Evolutionary conservation across 2,797 vertebrate species (phyloP).

Genomic region (Peromyscus aztecus): DNA sequence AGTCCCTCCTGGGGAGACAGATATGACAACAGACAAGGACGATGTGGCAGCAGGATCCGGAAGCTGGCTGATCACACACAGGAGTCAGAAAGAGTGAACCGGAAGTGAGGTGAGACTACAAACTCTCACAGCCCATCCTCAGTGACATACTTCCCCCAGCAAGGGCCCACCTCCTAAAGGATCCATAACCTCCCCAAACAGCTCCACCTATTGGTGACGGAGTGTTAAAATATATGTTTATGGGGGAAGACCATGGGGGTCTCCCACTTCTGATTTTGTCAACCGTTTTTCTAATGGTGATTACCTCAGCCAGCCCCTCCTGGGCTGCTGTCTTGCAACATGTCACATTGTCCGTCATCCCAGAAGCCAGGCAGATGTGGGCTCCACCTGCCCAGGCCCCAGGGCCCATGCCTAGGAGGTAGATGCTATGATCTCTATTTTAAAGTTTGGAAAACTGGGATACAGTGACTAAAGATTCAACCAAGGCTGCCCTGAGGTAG

Average conservation of each 20-base stretch:
- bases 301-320: background rate
- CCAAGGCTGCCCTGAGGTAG: background rate
- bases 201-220: background rate
- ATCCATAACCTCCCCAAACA: background rate
- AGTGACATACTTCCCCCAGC: background rate
- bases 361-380: background rate
- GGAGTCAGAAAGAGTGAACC: background rate
- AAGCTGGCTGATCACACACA: no score
- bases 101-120: background rate
- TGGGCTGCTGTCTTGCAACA: background rate
- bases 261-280: background rate
- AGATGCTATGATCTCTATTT: background rate
- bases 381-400: background rate
- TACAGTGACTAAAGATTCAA: background rate
- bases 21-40: background rate
- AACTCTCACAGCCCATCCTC: background rate
- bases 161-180: background rate
- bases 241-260: no score
- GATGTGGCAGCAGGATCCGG: no score
- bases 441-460: background rate
- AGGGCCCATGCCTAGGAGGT: background rate
- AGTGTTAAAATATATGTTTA: background rate
- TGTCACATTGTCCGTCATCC: background rate
- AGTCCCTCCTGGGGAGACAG: background rate
- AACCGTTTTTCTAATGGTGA: background rate